Base-by-base conservation (phyloP, 2,888 invertebrate genomes). In the Metacarcinus magister region DNA sequence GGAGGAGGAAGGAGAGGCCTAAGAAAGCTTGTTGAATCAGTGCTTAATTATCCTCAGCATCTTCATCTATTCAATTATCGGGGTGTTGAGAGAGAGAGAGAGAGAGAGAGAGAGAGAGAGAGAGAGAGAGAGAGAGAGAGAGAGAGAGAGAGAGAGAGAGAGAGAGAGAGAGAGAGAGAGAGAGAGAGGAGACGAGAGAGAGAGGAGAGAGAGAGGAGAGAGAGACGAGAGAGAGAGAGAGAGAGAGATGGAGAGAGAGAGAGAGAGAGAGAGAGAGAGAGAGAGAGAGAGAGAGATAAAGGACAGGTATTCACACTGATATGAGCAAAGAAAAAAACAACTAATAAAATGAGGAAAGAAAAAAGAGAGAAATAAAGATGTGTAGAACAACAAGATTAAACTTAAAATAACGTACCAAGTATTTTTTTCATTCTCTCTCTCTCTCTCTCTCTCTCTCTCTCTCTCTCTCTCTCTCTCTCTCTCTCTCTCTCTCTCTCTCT, bases 71-170 rank as follows among this genome's bases (percentile, higher is more conserved):
- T 91, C 48, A 46, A 43, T 46, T 91, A 91, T 90, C 28, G 44
- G 28, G 90, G 90, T 90, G 43, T 13, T 90, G 43, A n/a, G 91
- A 44, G 23, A 46, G 43, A 93, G 67, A 94, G 82, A 46, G 82
- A 94, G 94, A 82, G 94, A 82, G 87, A 94, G 94, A 87, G 87
- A 94, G 94, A 87, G 87, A 94, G 87, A 87, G 46, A 94, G 82
- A 94, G 13, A 94, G 94, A 87, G 13, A 87, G 46, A 87, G 23
- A 94, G 87, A 94, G 10, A 94, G 94, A 87, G 10, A 94, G 94
- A 87, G 46, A 94, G 82, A 32, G 28, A 82, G 82, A 44, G 7
- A 75, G 44, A 43, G n/a, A 67, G 67, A 67, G 44, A 82, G 94
- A 44, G 3, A 94, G 67, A 75, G 43, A 75, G 67, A 39, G 67